phyloP scores from a whole-genome alignment of 2,888 invertebrate species.

The Ophion slaviceki region DNA sequence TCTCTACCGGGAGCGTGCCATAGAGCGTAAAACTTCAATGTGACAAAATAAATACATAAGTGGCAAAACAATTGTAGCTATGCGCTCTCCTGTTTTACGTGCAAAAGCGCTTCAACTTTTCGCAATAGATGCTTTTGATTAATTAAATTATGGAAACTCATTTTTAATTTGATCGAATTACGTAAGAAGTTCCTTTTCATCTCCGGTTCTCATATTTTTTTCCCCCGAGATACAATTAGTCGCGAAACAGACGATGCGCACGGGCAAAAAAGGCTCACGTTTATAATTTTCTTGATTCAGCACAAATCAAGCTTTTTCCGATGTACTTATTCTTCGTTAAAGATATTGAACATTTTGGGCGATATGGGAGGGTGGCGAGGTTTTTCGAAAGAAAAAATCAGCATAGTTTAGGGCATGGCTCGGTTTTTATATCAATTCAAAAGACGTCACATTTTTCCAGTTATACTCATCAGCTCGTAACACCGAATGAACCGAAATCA shows the following conservation, averaged over 20 bases:
- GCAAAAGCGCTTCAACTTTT: constrained; percentile 6
- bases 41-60: constrained; percentile 5
- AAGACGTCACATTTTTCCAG: no score
- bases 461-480: no score
- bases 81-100: constrained; percentile 16
- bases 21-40: constrained; percentile 63
- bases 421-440: no score
- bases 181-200: background rate
- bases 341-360: no score
- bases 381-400: no score
- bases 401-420: no score
- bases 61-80: constrained; percentile 11
- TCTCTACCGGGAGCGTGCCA: constrained; percentile 74
- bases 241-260: background rate
- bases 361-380: no score
- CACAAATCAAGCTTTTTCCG: no score
- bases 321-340: no score
- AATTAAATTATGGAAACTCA: background rate
- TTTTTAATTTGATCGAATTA: background rate
- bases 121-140: constrained; percentile 4
- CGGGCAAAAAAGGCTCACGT: no score
- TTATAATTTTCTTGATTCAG: no score
- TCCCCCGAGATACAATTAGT: background rate
- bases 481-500: no score
- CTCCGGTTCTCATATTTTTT: background rate